Base-by-base conservation (phyloP, 2,888 invertebrate species). In the Campoletis raptor region DNA sequence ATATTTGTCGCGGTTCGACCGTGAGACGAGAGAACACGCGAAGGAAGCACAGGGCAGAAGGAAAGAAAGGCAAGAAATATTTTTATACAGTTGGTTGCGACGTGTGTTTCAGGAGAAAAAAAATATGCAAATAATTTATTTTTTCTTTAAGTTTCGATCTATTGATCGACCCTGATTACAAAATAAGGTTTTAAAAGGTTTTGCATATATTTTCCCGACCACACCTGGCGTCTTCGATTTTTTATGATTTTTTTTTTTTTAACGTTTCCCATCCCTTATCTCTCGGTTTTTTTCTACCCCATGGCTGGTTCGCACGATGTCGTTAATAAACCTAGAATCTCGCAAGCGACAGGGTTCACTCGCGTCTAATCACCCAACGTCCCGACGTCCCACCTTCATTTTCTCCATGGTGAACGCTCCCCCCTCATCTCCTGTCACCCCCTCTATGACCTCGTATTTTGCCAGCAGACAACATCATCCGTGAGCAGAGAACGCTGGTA, bases 1-100 rank as follows among this genome's bases (percentile, higher is more conserved):
- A 95, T 96, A 96, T 96, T 96, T 96, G 96, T 95, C 82, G 82
- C 76, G 82, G 82, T 77, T 76, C 82, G 64, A 74, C 82, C 82
- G 76, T 45, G 61, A 82, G 76, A 82, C 57, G 76, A 67, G 76
- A 76, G 54, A 76, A 45, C 42, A 57, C 66, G 67, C 54, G 67
- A 76, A 82, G 81, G 54, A 52, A 80, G 69, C 69, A 64, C 52
- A 48, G 45, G 45, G 40, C 45, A 57, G n/a, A 81, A 52, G 30
- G 52, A 66, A 77, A 76, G 61, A 57, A 82, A 76, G 48, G 37
- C 54, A 57, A 67, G 48, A 69, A 18, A 77, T 61, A 24, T 37
- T 73, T 73, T 70, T 70, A 67, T 70, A 12, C 10, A 61, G 42
- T 61, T 77, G 37, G 10, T 7, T 15, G n/a, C 18, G 70, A 77